Evolutionary conservation across 30 jellyfish, hydroid and myxozoan genomes (phyloP), one percentile per base, ranked within the genome.

Genomic region (Turritopsis dohrnii): DNA sequence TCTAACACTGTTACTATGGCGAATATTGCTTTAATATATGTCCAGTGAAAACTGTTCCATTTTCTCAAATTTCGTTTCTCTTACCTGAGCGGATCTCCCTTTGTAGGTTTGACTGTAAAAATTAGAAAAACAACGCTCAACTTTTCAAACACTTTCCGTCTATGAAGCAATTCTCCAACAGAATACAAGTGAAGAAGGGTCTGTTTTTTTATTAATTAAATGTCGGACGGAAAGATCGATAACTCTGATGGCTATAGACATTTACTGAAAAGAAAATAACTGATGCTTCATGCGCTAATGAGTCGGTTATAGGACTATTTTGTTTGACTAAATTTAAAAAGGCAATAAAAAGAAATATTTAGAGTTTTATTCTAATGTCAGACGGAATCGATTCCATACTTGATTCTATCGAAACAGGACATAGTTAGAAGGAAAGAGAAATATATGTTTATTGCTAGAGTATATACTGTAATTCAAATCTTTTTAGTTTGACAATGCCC

Each of bases 141-240:
- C n/a, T n/a, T n/a, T n/a, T n/a, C n/a, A n/a, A n/a, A n/a, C n/a
- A n/a, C n/a, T n/a, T n/a, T n/a, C n/a, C n/a, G n/a, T n/a, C n/a
- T n/a, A n/a, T n/a, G n/a, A n/a, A n/a, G n/a, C n/a, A n/a, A n/a
- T n/a, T n/a, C n/a, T n/a, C n/a, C n/a, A n/a, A n/a, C n/a, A n/a
- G n/a, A n/a, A n/a, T n/a, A n/a, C n/a, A n/a, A n/a, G n/a, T n/a
- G n/a, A n/a, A n/a, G n/a, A n/a, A n/a, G n/a, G n/a, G n/a, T n/a
- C n/a, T 66, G 76, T 7, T 66, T 66, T 66, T 66, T 66, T 66
- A 66, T 66, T 66, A 66, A 66, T 66, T 21, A 66, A 66, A 66
- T 66, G 76, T 66, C 76, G 76, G 76, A 66, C 76, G 76, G 76
- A 66, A 66, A 66, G 17, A 66, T 66, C 76, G 76, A 66, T 66